Evolutionary conservation across 1,140 invertebrate species (phyloP).

Genomic region (Melanaphis sacchari): DNA sequence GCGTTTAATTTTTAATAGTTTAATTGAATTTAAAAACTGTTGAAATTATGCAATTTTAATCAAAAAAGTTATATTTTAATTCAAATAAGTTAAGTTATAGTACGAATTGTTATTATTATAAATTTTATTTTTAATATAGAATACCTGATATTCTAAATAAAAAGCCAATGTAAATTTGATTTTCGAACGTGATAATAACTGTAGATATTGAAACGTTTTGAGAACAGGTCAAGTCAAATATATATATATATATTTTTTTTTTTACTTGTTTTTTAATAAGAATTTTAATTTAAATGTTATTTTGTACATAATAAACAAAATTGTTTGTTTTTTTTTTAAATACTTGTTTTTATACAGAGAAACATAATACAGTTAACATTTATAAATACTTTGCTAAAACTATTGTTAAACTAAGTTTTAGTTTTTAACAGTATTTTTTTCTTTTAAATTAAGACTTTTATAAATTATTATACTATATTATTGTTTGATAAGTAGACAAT

Average conservation of each 20-base stretch:
- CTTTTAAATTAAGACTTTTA: background rate
- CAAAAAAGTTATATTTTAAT: background rate
- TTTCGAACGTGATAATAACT: background rate
- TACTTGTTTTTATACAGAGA: background rate
- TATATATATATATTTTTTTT: background rate
- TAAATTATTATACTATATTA: background rate
- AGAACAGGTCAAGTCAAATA: background rate
- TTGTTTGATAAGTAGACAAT: background rate
- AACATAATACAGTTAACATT: background rate
- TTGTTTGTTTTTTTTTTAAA: background rate
- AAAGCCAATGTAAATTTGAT: background rate
- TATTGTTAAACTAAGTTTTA: slow-evolving; percentile 21
- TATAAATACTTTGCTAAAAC: background rate
- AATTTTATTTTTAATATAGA: background rate
- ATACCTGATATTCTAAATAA: background rate
- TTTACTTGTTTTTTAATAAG: slow-evolving; percentile 12
- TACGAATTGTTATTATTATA: background rate
- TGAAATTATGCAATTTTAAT: slow-evolving; percentile 11
- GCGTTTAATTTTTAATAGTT: background rate
- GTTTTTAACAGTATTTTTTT: slow-evolving; percentile 39
- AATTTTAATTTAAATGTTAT: background rate
- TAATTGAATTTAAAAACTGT: background rate
- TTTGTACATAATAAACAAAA: background rate
- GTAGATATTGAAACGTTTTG: background rate
- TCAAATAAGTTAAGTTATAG: background rate